Percentiles rank a stretch among this genome's conserved stretches.
phyloP scores from a whole-genome alignment of 2,888 invertebrate species.

The Lasius fuliginosus region DNA sequence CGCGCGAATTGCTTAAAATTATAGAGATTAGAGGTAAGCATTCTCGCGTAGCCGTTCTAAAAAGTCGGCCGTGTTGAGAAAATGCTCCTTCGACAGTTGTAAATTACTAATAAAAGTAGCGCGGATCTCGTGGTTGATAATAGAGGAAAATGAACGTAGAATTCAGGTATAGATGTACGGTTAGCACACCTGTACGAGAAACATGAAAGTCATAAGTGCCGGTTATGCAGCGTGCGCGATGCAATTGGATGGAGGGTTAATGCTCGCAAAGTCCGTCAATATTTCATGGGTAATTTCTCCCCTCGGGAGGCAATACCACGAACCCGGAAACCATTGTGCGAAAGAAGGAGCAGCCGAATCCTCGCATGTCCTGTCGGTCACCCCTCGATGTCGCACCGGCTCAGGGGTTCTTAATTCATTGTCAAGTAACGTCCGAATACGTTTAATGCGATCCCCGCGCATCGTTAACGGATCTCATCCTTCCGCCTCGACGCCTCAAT shows the following conservation, averaged over 20 bases:
- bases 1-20: constrained; percentile 10
- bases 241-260: constrained; percentile 76
- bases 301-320: constrained; percentile 75
- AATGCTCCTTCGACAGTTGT: constrained; percentile 13
- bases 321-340: constrained; percentile 77
- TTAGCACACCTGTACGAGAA: constrained; percentile 67
- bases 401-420: constrained; percentile 79
- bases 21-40: neutral
- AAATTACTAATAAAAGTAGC: constrained; percentile 38
- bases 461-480: constrained; percentile 66
- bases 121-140: constrained; percentile 25
- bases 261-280: constrained; percentile 78
- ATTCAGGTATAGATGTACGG: constrained; percentile 37
- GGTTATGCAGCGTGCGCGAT: constrained; percentile 66
- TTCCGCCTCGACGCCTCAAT: constrained; percentile 70
- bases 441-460: constrained; percentile 69
- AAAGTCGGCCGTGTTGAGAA: neutral
- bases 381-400: constrained; percentile 63
- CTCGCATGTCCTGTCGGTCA: constrained; percentile 75
- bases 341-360: constrained; percentile 76
- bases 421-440: constrained; percentile 75
- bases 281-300: constrained; percentile 82
- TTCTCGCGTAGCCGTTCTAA: neutral
- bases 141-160: constrained; percentile 12
- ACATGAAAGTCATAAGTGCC: constrained; percentile 68